Conservation (phyloP, 1,140 invertebrate genomes). For the Coenobita brevimanus region DNA sequence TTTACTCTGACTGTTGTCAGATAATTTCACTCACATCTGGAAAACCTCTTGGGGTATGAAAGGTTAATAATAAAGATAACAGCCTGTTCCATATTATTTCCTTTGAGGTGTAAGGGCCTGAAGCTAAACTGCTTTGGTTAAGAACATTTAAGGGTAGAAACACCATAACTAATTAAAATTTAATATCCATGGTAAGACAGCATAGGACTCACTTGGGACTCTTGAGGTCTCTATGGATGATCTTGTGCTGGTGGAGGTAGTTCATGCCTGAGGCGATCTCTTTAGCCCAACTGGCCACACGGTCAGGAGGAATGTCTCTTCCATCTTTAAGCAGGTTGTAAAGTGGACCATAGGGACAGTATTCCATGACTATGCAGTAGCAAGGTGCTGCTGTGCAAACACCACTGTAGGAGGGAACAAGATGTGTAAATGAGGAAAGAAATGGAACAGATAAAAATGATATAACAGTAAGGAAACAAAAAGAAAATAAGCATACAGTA, state of each 20-base stretch:
- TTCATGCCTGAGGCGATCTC: conserved; percentile 97
- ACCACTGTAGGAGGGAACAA: conserved; percentile 79
- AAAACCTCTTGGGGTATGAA: too few relatives aligned
- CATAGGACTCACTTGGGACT: conserved; percentile 89
- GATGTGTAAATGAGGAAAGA: not conserved
- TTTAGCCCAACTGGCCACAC: conserved; percentile 93
- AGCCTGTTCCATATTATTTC: too few relatives aligned
- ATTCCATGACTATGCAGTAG: conserved; percentile 98
- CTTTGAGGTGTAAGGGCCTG: too few relatives aligned
- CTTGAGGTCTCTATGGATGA: conserved; percentile 97
- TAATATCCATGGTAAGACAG: too few relatives aligned
- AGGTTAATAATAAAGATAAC: too few relatives aligned
- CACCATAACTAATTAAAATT: too few relatives aligned
- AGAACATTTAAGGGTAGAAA: too few relatives aligned
- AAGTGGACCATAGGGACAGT: conserved; percentile 94
- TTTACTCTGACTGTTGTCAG: too few relatives aligned
- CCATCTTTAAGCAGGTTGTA: conserved; percentile 91
- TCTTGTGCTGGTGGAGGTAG: conserved; percentile 96
- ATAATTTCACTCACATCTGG: too few relatives aligned
- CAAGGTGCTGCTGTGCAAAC: conserved; percentile 94
- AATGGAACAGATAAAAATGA: too few relatives aligned
- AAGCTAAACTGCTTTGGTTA: too few relatives aligned
- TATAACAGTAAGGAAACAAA: not conserved
- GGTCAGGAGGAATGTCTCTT: conserved; percentile 85
- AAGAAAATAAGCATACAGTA: too few relatives aligned